phyloP scores from a whole-genome alignment of 2,888 invertebrate species.

The Pollenia griseotomentosa region DNA sequence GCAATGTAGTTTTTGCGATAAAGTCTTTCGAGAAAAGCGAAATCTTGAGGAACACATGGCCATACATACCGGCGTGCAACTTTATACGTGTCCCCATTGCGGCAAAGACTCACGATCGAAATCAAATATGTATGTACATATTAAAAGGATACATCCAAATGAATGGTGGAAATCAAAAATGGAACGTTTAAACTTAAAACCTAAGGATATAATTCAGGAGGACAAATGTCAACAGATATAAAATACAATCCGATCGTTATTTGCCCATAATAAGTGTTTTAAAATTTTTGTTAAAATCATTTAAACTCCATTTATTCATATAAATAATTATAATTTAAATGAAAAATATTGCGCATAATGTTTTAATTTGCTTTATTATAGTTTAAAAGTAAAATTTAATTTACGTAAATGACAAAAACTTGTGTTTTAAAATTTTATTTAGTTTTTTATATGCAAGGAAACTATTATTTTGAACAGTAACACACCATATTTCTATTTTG shows the following conservation, averaged over 20 bases:
- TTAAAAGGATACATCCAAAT: conserved; percentile 79
- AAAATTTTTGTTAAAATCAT: not conserved
- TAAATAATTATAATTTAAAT: not conserved
- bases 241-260: not conserved
- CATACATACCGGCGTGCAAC: conserved; percentile 80
- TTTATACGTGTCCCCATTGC: conserved; percentile 80
- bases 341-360: not conserved
- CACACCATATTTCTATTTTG: too few species aligned
- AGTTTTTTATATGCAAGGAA: too few species aligned
- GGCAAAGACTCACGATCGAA: conserved; percentile 80
- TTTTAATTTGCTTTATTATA: not conserved
- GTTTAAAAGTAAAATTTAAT: too few species aligned
- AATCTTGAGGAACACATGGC: conserved; percentile 81
- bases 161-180: conserved; percentile 79
- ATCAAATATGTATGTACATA: conserved; percentile 81
- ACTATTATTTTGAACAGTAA: too few species aligned
- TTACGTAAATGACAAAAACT: too few species aligned
- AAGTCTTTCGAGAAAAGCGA: conserved; percentile 79
- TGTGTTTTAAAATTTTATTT: too few species aligned
- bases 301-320: not conserved
- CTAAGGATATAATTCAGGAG: not conserved
- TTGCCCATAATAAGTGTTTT: too few species aligned
- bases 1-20: conserved; percentile 79
- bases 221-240: not conserved
- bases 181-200: conserved; percentile 72